Evolutionary conservation across 2,888 invertebrate genomes (phyloP).

Genomic region (Bugulina stolonifera): DNA sequence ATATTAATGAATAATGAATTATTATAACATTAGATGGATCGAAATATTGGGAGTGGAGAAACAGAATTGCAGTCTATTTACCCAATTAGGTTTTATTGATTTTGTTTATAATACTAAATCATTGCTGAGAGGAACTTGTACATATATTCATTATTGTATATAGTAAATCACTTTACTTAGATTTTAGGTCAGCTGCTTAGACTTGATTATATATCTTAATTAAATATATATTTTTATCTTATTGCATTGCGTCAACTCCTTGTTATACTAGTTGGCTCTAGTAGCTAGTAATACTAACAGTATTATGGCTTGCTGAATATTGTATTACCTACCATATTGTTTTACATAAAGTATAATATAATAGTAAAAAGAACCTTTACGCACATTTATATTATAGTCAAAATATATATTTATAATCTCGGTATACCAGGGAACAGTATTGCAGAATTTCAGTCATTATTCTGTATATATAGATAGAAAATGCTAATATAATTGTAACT

Average conservation of each 20-base stretch:
- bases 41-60: not conserved
- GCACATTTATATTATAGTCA: not conserved
- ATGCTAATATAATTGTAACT: conserved; percentile 24
- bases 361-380: not conserved
- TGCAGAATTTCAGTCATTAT: conserved; percentile 26
- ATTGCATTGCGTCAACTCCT: not conserved
- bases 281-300: not conserved
- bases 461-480: conserved; percentile 24
- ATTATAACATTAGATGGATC: too few relatives aligned
- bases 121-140: not conserved
- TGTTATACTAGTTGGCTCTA: not conserved
- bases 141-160: not conserved
- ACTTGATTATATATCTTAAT: not conserved
- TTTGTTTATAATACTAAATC: not conserved
- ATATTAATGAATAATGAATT: too few relatives aligned
- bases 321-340: not conserved
- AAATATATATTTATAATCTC: not conserved
- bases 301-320: not conserved
- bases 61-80: conserved; percentile 7
- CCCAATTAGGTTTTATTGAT: conserved; percentile 25
- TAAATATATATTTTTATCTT: not conserved
- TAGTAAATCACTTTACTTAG: not conserved
- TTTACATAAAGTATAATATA: not conserved
- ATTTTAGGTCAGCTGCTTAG: not conserved
- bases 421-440: not conserved